Base-by-base conservation (phyloP, 2,797 vertebrate genomes). In the Labeo calbasu region DNA sequence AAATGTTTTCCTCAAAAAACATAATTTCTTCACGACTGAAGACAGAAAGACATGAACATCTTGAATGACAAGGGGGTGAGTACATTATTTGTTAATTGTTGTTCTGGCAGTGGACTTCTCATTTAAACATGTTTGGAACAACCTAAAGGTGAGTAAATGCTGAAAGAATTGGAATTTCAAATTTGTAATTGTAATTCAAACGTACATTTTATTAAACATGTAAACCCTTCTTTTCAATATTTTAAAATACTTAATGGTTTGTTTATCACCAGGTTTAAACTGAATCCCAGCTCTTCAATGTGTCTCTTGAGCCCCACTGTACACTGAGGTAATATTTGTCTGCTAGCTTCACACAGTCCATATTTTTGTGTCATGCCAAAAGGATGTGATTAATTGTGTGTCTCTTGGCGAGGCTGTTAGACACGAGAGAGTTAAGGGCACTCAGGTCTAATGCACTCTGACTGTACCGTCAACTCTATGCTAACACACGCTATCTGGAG, bases 381-480 rank as follows among this genome's bases (percentile, higher is more conserved):
- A 57, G 73, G 23, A 70, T 13, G 19, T 69, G 50, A 83, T 76
- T 83, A 76, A 77, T 32, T 46, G 11, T 15, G 25, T n/a, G 72
- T 76, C 36, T 68, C 0, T 12, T 69, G 73, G 73, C n/a, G 15
- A 77, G 23, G 40, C 8, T 83, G 50, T 59, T 83, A 43, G 53
- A 48, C 63, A 50, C 14, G 51, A 77, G 51, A 70, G 65, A 48
- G 50, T 68, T 69, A 59, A 59, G 51, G 82, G 65, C 73, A 83
- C 65, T 83, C 40, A 21, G 51, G 50, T 57, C 51, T 77, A 70
- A 83, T 77, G 82, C 65, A 48, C 36, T 69, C 40, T 36, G 51
- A 83, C 82, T 83, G 73, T 36, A 59, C 63, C 59, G 82, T 83
- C 82, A 83, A 68, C 53, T 77, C 71, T 65, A 53, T 23, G 61